These are phyloP conservation scores for Emys orbicularis DNA, from an alignment of 2,797 vertebrate species.

Conservation along the genomic window DNA sequence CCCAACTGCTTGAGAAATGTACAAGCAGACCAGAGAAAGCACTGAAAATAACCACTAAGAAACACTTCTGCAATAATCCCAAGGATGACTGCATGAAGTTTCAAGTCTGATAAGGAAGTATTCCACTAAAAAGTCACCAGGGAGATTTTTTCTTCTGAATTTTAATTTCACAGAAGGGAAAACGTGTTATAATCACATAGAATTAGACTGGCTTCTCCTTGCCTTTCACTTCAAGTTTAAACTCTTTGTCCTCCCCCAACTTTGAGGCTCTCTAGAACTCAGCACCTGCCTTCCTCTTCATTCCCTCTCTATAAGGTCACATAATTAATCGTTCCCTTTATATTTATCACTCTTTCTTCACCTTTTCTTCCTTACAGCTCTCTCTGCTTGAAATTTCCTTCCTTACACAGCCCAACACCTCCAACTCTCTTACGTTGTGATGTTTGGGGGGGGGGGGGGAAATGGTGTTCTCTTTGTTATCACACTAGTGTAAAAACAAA, in stretches of 20 bases:
- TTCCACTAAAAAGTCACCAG: not conserved
- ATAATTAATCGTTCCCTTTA: not conserved
- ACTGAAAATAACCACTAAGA: not conserved
- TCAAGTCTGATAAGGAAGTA: not conserved
- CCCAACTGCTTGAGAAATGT: conserved; percentile 27
- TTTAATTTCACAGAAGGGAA: not conserved
- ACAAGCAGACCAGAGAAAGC: not conserved
- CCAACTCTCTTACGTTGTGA: not conserved
- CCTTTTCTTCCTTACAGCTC: not conserved
- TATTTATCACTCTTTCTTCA: rapidly evolving
- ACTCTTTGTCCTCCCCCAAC: not conserved
- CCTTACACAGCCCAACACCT: rapidly evolving
- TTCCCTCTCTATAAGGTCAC: not conserved
- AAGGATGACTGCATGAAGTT: not conserved
- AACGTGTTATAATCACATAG: not conserved
- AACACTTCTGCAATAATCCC: conserved; percentile 27
- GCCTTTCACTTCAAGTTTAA: not conserved
- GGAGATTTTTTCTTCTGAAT: not conserved
- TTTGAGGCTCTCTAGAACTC: rapidly evolving
- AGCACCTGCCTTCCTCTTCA: rapidly evolving
- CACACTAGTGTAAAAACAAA: too few species aligned
- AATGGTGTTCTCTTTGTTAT: not conserved
- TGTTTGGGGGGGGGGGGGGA: too few species aligned
- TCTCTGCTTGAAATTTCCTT: not conserved
- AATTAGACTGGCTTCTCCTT: not conserved